A percentile compares a stretch with the other conserved stretches of the same genome.
phyloP scores from a whole-genome alignment of 2,888 invertebrate species.

The Hydraecia micacea region DNA sequence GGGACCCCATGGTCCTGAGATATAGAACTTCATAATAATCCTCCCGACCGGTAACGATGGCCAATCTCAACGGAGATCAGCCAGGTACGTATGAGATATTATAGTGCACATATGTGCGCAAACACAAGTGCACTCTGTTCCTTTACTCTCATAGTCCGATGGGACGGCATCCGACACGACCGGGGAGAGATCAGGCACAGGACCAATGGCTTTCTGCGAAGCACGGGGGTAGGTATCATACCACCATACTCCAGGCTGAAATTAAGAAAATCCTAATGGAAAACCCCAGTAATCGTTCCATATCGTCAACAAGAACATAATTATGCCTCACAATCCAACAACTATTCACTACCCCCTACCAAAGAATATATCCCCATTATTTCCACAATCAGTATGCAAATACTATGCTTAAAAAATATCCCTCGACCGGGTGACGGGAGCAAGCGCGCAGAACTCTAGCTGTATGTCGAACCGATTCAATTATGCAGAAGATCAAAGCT shows the following conservation, averaged over 20 bases:
- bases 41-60: no score
- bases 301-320: background rate
- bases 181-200: no score
- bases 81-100: no score
- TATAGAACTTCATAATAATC: no score
- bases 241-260: no score
- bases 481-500: conserved; percentile 72
- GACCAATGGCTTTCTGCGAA: no score
- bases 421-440: conserved; percentile 9
- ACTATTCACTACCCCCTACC: background rate
- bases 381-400: conserved; percentile 15
- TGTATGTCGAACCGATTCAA: conserved; percentile 63
- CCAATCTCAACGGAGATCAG: no score
- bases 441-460: conserved; percentile 18
- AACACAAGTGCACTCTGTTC: background rate
- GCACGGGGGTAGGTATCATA: no score
- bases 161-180: background rate
- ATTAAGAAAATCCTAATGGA: background rate
- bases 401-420: conserved; percentile 37
- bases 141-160: background rate
- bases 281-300: background rate
- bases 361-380: background rate
- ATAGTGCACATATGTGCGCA: no score
- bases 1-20: no score
- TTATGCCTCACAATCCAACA: background rate